Evolutionary conservation across 2,888 invertebrate genomes (phyloP).

Genomic region (Prenolepis imparis): DNA sequence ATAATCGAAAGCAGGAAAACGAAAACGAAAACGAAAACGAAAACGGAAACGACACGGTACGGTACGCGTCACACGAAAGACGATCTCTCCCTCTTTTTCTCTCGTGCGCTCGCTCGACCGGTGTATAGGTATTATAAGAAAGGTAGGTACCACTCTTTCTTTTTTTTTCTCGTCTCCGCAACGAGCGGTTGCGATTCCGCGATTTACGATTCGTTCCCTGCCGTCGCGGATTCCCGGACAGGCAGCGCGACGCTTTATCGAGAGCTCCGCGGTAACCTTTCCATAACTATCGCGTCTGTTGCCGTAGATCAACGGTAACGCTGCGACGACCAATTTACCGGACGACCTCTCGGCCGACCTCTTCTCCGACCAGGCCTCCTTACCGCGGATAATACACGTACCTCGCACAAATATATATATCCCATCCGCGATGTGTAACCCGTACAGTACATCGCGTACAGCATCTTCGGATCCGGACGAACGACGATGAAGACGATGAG

Average conservation of each 20-base stretch:
- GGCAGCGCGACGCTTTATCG: slow-evolving; percentile 80
- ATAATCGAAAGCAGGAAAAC: slow-evolving; percentile 59
- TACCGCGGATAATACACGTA: slow-evolving; percentile 71
- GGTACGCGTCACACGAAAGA: slow-evolving; percentile 52
- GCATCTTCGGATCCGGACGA: slow-evolving; percentile 18
- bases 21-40: no score
- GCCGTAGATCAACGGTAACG: slow-evolving; percentile 83
- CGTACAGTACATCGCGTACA: slow-evolving; percentile 53
- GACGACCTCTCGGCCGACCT: slow-evolving; percentile 83
- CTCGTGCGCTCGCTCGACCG: slow-evolving; percentile 9
- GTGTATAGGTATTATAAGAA: slow-evolving; percentile 8
- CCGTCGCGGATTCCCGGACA: slow-evolving; percentile 76
- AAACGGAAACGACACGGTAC: slow-evolving; percentile 66
- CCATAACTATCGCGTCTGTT: slow-evolving; percentile 83
- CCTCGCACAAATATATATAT: slow-evolving; percentile 68
- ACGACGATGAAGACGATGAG: slow-evolving; percentile 38
- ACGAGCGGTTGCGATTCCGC: slow-evolving; percentile 75
- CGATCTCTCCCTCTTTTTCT: slow-evolving; percentile 39
- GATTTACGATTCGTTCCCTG: slow-evolving; percentile 79
- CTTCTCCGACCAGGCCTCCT: slow-evolving; percentile 74
- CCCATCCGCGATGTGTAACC: slow-evolving; percentile 66
- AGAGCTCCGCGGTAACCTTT: slow-evolving; percentile 81
- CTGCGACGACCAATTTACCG: slow-evolving; percentile 83
- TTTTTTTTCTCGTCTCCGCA: slow-evolving; percentile 50
- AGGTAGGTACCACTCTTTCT: slow-evolving; percentile 5